A percentile compares a stretch with the other conserved stretches of the same genome.
These are phyloP conservation scores for Forficula auricularia DNA, from an alignment of 1,140 invertebrate genomes.

Conservation along the genomic window DNA sequence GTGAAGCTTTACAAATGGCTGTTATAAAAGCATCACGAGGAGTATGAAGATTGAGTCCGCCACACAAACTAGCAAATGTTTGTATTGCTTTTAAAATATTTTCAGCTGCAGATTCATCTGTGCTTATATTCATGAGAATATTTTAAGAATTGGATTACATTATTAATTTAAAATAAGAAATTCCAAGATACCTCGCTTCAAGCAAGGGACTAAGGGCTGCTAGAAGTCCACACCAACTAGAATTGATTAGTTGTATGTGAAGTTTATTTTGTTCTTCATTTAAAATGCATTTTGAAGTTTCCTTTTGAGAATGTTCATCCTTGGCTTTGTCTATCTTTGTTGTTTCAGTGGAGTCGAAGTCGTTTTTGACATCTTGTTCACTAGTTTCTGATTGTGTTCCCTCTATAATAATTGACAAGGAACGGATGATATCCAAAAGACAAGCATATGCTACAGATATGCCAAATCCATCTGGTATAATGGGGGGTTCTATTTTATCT, in stretches of 20 bases:
- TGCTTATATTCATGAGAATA: conserved; percentile 33
- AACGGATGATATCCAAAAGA: conserved; percentile 71
- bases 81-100: conserved; percentile 81
- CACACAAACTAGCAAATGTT: conserved; percentile 64
- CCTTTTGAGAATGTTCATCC: conserved; percentile 21
- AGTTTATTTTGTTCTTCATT: conserved; percentile 35
- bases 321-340: conserved; percentile 17
- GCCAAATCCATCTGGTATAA: conserved; percentile 85
- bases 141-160: background rate
- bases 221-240: conserved; percentile 86
- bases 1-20: conserved; percentile 80
- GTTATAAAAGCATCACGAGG: conserved; percentile 84
- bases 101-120: conserved; percentile 78
- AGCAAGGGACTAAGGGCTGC: conserved; percentile 79
- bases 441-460: conserved; percentile 87
- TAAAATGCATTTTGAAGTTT: conserved; percentile 24
- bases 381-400: conserved; percentile 31
- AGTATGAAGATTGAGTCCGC: conserved; percentile 47
- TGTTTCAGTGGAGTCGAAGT: conserved; percentile 12
- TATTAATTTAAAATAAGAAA: background rate
- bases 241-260: conserved; percentile 68
- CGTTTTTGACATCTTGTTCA: conserved; percentile 12
- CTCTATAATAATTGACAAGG: conserved; percentile 48
- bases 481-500: conserved; percentile 84
- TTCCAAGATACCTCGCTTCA: conserved; percentile 57